Evolutionary conservation across 2,797 vertebrate species (phyloP), one percentile per base, ranked within the genome.

Genomic region (Mastacembelus armatus): DNA sequence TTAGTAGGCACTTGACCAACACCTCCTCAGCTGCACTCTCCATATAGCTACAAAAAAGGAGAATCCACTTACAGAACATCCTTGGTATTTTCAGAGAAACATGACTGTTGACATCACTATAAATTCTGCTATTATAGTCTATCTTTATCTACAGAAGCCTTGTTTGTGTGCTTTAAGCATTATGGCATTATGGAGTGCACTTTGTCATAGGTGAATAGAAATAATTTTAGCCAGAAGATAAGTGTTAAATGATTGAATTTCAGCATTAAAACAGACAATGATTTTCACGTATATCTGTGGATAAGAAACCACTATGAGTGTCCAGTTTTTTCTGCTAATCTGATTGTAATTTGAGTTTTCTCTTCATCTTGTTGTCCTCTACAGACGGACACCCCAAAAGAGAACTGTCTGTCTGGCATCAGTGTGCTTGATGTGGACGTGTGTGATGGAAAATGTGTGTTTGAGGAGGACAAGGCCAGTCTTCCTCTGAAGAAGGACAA

Each of bases 401-500:
- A 98, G 79, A 94, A 91, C 67, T 92, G 90, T 70, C 84, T 96
- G 69, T 94, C 94, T 4, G 95, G 96, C 39, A 93, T 98, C 60
- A 98, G 95, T 2, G 93, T 98, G 57, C 95, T 98, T 10, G 95
- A 97, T 81, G 94, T 97, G 80, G 95, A 96, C 40, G 79, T 88
- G 45, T 94, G 95, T 24, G 94, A 96, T 29, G 91, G 91, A 15
- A 95, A 94, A 73, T 89, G 92, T 3, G 85, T 93, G 71, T 95
- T 84, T 30, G 95, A 95, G 66, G 96, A 98, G 51, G 92, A 97
- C 71, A 98, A 97, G 80, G 77, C 90, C 4, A 52, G 93, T 56
- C 94, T 96, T 50, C 87, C 95, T 0, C 93, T 96, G 74, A 97
- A 95, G 89, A 97, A 96, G 85, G 97, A 96, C 72, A 98, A 97